These are phyloP conservation scores for Drosophila eugracilis DNA, from an alignment of 1,140 invertebrate species.

Conservation along the genomic window DNA sequence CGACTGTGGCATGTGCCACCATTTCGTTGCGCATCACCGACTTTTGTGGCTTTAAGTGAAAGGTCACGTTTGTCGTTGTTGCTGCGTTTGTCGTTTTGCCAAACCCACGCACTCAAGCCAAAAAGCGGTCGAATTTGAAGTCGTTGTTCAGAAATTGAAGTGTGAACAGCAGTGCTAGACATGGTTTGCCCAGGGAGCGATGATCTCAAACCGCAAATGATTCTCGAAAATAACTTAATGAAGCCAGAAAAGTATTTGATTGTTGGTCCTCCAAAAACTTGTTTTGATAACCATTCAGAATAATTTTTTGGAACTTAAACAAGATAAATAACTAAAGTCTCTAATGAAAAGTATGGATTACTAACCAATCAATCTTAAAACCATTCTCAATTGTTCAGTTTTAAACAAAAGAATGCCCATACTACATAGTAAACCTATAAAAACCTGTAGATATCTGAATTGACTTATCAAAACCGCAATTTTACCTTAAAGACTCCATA, in stretches of 20 bases:
- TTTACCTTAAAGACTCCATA: background rate
- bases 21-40: conserved; percentile 51
- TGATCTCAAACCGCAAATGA: conserved; percentile 32
- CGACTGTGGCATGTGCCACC: conserved; percentile 51
- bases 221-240: conserved; percentile 33
- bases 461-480: background rate
- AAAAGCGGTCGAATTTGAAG: conserved; percentile 29
- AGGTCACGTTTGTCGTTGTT: conserved; percentile 49
- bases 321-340: too few relatives aligned
- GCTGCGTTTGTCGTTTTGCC: conserved; percentile 5
- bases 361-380: conserved; percentile 18
- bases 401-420: background rate
- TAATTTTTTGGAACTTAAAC: background rate
- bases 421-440: background rate
- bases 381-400: background rate
- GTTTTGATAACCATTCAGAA: background rate
- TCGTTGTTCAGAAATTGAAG: conserved; percentile 10
- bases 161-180: conserved; percentile 19
- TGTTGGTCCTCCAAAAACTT: background rate
- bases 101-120: conserved; percentile 28
- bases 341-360: background rate
- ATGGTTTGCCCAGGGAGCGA: conserved; percentile 1
- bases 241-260: conserved; percentile 29
- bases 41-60: conserved; percentile 56
- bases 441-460: background rate